Conservation (phyloP, 2,113 vertebrate genomes). For the Donacobius atricapilla region DNA sequence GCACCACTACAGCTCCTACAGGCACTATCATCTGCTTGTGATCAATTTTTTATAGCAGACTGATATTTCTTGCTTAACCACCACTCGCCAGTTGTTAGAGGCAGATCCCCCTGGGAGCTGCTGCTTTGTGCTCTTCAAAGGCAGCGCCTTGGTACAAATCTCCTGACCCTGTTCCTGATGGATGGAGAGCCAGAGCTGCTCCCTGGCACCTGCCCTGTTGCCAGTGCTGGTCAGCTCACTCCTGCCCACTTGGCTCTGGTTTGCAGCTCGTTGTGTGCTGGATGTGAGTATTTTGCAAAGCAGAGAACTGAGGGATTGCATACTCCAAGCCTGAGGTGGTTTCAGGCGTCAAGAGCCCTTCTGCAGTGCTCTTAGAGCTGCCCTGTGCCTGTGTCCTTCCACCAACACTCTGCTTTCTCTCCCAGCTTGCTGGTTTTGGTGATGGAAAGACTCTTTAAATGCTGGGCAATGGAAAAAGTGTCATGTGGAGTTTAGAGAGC, state of each 20-base stretch:
- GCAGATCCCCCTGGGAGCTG: background rate
- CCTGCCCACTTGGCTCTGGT: background rate
- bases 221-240: background rate
- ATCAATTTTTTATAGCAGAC: background rate
- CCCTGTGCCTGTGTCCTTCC: background rate
- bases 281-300: background rate
- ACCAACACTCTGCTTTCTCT: background rate
- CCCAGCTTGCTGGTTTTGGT: background rate
- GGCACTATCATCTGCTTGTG: background rate
- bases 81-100: background rate
- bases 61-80: background rate
- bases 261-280: background rate
- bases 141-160: background rate
- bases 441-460: background rate
- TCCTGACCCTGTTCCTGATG: background rate
- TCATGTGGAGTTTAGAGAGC: background rate
- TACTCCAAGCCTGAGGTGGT: background rate
- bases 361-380: background rate
- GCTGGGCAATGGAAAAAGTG: background rate
- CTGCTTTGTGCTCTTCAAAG: background rate
- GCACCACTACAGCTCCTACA: background rate
- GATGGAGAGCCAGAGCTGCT: background rate
- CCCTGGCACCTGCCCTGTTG: background rate
- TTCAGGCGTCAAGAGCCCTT: rapidly evolving
- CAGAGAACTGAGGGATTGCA: rapidly evolving